Evolutionary conservation across 2,113 vertebrate species (phyloP).

Genomic region (Pongo abelii): DNA sequence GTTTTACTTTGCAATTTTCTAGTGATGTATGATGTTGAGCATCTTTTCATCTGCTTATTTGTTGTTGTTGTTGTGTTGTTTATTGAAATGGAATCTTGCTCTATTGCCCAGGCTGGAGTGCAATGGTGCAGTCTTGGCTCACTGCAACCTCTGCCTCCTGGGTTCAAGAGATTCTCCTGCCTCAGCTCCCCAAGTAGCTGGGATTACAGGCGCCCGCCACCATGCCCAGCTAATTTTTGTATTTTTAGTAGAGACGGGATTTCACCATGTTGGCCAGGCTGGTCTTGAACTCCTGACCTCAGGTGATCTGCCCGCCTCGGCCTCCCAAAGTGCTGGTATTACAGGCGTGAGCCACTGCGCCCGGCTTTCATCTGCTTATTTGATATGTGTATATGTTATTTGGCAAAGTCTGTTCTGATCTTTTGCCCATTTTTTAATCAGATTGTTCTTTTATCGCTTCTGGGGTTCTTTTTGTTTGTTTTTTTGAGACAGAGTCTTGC

Average conservation of each 20-base stretch:
- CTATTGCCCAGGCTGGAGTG: too few species aligned
- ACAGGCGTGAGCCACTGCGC: background rate
- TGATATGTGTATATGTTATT: too few species aligned
- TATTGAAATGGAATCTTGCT: too few species aligned
- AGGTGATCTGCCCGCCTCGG: fast-evolving
- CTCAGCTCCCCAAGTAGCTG: background rate
- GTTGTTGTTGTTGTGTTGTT: too few species aligned
- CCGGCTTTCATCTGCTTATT: too few species aligned
- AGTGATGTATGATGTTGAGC: background rate
- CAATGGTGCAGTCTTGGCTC: background rate
- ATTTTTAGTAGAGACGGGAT: background rate
- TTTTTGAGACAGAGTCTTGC: background rate
- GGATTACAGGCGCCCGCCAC: too few species aligned
- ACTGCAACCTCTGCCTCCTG: background rate
- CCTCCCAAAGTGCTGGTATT: background rate
- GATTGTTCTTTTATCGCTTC: too few species aligned
- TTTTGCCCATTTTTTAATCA: too few species aligned
- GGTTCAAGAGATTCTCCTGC: background rate
- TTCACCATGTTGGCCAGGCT: background rate
- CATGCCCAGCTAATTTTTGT: too few species aligned
- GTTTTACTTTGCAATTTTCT: conserved; percentile 5
- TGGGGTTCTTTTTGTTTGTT: background rate
- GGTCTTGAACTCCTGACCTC: background rate
- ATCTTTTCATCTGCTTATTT: background rate
- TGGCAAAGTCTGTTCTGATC: too few species aligned